Base-by-base conservation (phyloP, 30 jellyfish, hydroid and myxozoan genomes). In the Haliclystus octoradiatus region DNA sequence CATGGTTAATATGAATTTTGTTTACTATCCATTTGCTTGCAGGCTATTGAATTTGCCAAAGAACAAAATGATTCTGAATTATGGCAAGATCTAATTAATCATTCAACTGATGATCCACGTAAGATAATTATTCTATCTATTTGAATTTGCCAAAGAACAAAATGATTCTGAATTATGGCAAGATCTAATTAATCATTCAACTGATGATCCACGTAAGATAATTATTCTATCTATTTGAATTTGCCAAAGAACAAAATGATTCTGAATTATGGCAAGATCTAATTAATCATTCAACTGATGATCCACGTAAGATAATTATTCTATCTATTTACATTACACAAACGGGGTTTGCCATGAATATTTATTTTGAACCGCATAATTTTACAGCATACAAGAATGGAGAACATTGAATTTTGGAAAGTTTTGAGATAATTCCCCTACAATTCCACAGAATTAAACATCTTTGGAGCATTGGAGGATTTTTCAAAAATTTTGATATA, bases 11-110 rank as follows among this genome's bases (percentile, higher is more conserved):
- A 5, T 40, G 57, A 5, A 5, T 9, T 40, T 40, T 40, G 57
- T 40, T 40, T 5, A 9, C 57, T 5, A 40, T 40, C 19, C 9
- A 19, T 19, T 40, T 40, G 19, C 57, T 40, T 13, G n/a, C 57
- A 65, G 87, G 97, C 97, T 26, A 88, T 88, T 23, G 97, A 88
- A 30, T 88, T 88, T 65, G 93, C 97, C 5, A 88, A 88, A 69
- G 97, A 88, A 69, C 94, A 88, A 61, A 75, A 79, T 49, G 97
- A 88, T 76, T 84, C 70, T 67, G 97, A 80, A 7, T 67, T 88
- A 22, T 88, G 97, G 97, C 77, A 80, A 31, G 94, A 88, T 68
- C 53, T 88, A 70, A 88, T 88, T 70, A 73, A 66, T 28, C 92
- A 79, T 28, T 79, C 94, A 0, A 70, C 78, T 19, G 80, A 71